Evolutionary conservation across 2,888 invertebrate genomes (phyloP), one percentile per base, ranked within the genome.

Genomic region (Formica aserva): DNA sequence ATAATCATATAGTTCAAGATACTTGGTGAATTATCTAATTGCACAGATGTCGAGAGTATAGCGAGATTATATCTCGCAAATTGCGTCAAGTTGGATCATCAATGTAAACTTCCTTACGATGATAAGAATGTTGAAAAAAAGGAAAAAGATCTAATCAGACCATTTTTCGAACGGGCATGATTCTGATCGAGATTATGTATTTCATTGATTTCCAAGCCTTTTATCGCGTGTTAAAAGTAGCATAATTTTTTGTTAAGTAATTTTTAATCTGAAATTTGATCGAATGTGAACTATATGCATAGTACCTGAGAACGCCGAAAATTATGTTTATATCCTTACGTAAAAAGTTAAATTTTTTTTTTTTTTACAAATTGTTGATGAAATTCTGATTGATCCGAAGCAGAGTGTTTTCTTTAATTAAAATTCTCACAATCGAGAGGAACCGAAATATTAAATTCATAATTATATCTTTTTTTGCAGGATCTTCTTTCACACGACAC

Each of bases 401-500:
- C 4, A 45, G 13, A 13, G 57, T 22, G 22, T 45, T n/a, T 15
- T 15, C 5, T n/a, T 45, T 15, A 45, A 62, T 26, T 72, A 35
- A 18, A 3, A 18, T 18, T 29, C 6, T 11, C 26, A 1, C 26
- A 26, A 72, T 2, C 3, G 11, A 57, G 11, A 18, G 32, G 15
- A 15, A 63, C 9, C 2, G 32, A 52, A 3, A 35, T 18, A 35
- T 22, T 13, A 22, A 35, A 18, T 57, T 3, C 45, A 15, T 67
- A 11, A 48, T 71, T 65, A 18, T 41, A 22, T 41, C 15, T 35
- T 74, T 65, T 89, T 92, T 95, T 95, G 71, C 96, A 98, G 98
- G 92, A 96, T 97, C 89, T 94, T 97, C 67, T 97, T 97, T 86
- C 95, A 95, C 88, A 97, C 97, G 15, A 96, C 97, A 6, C 98